Conservation (phyloP, 1,140 invertebrate species). For the Paraescarpia echinospica region DNA sequence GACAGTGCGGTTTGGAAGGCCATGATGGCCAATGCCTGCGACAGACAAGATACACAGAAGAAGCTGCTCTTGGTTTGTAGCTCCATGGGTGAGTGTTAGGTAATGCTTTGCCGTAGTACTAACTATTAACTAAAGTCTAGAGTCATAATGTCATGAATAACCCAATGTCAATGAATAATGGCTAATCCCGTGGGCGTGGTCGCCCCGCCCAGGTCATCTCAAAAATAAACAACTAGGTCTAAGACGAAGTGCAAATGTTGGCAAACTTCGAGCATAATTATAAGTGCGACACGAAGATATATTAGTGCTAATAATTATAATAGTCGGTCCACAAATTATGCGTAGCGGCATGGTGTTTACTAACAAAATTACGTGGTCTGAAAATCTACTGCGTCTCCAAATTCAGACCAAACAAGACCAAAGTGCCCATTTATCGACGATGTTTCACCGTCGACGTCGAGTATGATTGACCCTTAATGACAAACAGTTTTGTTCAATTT, state of each 20-base stretch:
- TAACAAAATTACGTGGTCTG: not conserved
- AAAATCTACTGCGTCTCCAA: not conserved
- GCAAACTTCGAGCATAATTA: not conserved
- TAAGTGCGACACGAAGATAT: not conserved
- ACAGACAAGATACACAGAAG: too few species aligned
- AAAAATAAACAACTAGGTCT: not conserved
- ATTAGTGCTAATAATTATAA: not conserved
- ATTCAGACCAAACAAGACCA: too few species aligned
- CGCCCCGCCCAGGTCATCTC: not conserved
- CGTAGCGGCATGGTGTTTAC: not conserved
- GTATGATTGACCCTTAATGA: not conserved
- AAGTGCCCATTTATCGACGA: not conserved
- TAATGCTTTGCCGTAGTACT: too few species aligned
- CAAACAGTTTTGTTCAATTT: slow-evolving; percentile 18
- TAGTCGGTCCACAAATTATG: not conserved
- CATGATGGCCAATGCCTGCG: too few species aligned
- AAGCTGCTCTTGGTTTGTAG: too few species aligned
- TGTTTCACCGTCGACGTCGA: not conserved
- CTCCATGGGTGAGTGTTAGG: too few species aligned
- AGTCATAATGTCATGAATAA: too few species aligned
- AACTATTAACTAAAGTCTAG: too few species aligned
- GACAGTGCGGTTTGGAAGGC: too few species aligned
- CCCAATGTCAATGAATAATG: slow-evolving; percentile 7
- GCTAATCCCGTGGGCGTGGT: too few species aligned
- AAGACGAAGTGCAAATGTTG: not conserved